Evolutionary conservation across 2,888 invertebrate species (phyloP).

Genomic region (Anthophora plumipes): DNA sequence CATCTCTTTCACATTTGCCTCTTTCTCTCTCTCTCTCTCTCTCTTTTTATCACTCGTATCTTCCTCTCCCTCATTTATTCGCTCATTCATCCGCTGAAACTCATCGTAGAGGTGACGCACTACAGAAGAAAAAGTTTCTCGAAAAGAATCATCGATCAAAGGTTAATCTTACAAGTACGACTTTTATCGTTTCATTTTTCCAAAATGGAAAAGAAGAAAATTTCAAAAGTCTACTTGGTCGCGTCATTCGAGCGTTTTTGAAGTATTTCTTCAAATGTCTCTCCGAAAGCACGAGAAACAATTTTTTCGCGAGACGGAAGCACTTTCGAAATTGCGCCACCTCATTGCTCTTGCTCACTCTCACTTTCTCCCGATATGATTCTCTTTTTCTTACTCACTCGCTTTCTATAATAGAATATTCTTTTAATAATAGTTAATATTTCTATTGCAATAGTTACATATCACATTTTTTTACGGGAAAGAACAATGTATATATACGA

Average conservation of each 20-base stretch:
- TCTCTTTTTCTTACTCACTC: constrained; percentile 31
- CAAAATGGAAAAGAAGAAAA: not conserved
- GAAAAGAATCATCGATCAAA: no score
- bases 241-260: not conserved
- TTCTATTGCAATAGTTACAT: constrained; percentile 83
- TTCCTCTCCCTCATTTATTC: not conserved
- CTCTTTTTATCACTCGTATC: not conserved
- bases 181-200: no score
- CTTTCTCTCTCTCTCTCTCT: not conserved
- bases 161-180: no score
- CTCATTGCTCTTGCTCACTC: constrained; percentile 43
- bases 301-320: constrained; percentile 26
- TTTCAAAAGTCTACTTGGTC: not conserved
- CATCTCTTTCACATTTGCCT: constrained; percentile 8
- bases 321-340: constrained; percentile 47
- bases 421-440: constrained; percentile 76
- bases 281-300: constrained; percentile 9
- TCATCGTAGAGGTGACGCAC: constrained; percentile 19
- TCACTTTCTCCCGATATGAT: constrained; percentile 46
- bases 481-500: constrained; percentile 66
- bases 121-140: no score
- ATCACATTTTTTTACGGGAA: constrained; percentile 79
- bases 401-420: constrained; percentile 67
- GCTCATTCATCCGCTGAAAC: constrained; percentile 6
- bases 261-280: constrained; percentile 1